Conservation (phyloP, 2,113 vertebrate genomes). For the Gulo gulo region DNA sequence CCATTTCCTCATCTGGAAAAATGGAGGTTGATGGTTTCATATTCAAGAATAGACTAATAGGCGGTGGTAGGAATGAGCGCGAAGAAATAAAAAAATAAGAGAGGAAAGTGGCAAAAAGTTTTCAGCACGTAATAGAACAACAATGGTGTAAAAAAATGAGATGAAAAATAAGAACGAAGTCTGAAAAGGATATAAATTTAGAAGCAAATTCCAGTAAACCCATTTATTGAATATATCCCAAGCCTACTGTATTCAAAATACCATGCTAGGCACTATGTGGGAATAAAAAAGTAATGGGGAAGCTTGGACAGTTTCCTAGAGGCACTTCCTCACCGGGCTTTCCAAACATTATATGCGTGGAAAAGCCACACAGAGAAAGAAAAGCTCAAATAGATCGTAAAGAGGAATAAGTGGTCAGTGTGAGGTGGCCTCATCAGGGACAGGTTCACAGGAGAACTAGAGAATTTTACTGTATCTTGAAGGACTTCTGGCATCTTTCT, state of each 20-base stretch:
- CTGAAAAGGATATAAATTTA: neutral
- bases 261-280: neutral
- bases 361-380: neutral
- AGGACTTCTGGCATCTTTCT: neutral
- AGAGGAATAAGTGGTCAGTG: neutral
- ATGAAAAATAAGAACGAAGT: neutral
- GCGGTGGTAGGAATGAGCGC: neutral
- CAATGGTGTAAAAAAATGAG: neutral
- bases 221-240: neutral
- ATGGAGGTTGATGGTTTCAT: neutral
- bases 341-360: no score
- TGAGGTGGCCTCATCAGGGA: neutral
- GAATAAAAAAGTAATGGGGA: neutral
- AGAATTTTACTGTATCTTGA: neutral
- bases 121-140: neutral
- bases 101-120: neutral
- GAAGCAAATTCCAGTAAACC: neutral
- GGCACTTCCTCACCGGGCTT: neutral
- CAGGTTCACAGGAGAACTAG: neutral
- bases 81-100: neutral
- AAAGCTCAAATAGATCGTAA: neutral
- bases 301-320: neutral
- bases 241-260: neutral
- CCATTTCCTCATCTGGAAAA: neutral
- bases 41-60: neutral